These are phyloP conservation scores for Corythornis leucogaster DNA, from an alignment of 2,797 vertebrate genomes.

Conservation along the genomic window DNA sequence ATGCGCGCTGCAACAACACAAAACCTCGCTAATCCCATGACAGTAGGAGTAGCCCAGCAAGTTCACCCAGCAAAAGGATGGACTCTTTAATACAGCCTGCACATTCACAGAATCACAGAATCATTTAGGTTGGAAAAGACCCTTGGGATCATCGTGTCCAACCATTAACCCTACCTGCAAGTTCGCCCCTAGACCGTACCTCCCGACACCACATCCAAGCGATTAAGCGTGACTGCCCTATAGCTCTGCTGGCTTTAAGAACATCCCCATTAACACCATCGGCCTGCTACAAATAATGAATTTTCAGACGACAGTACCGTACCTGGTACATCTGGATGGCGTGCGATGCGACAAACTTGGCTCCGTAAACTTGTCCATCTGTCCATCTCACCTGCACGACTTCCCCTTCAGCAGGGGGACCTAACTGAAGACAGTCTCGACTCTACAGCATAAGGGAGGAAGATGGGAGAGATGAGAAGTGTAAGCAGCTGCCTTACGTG, in stretches of 20 bases:
- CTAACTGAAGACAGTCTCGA: conserved; percentile 89
- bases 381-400: conserved; percentile 95
- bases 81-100: neutral
- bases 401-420: conserved; percentile 88
- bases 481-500: neutral
- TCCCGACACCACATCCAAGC: neutral
- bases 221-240: neutral
- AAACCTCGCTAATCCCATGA: neutral
- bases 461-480: neutral
- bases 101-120: neutral
- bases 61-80: neutral
- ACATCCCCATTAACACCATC: neutral
- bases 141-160: too few species aligned
- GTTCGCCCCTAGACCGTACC: too few species aligned
- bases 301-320: neutral
- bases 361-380: conserved; percentile 94
- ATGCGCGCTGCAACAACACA: neutral
- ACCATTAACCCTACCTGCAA: too few species aligned
- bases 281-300: neutral
- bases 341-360: conserved; percentile 92
- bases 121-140: too few species aligned
- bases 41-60: neutral
- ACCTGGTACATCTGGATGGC: conserved; percentile 98
- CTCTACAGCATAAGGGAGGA: conserved; percentile 77
- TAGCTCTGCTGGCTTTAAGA: neutral